Evolutionary conservation across 1,140 invertebrate species (phyloP).

Genomic region (Agrilus planipennis): DNA sequence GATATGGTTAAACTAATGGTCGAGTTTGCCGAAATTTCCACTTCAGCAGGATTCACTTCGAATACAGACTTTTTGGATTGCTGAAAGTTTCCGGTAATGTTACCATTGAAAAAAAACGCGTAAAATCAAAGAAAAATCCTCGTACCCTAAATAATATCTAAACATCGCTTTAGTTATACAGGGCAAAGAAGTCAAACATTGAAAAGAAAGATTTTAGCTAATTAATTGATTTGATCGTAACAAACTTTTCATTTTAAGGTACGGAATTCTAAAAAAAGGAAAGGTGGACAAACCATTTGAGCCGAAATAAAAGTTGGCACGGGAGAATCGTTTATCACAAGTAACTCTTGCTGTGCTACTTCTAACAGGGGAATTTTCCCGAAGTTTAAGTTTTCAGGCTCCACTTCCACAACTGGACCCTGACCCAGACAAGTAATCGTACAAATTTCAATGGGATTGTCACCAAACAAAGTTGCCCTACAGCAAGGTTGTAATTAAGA

Average conservation of each 20-base stretch:
- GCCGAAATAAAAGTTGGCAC: constrained; percentile 30
- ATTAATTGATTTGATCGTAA: too few species aligned
- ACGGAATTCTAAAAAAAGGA: too few species aligned
- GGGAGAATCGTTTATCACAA: constrained; percentile 36
- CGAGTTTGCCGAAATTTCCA: neutral
- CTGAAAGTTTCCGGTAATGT: too few species aligned
- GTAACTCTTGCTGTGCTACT: constrained; percentile 19
- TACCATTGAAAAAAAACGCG: too few species aligned
- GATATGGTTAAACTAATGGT: neutral
- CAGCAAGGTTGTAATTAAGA: constrained; percentile 4
- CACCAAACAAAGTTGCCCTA: constrained; percentile 20
- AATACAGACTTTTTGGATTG: neutral
- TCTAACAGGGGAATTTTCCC: constrained; percentile 30
- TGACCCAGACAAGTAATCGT: constrained; percentile 32
- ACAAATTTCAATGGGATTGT: constrained; percentile 17
- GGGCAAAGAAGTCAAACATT: too few species aligned
- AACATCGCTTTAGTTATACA: too few species aligned
- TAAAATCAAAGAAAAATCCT: too few species aligned
- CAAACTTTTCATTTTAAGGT: too few species aligned
- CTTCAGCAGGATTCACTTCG: neutral
- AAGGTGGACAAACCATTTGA: constrained; percentile 26
- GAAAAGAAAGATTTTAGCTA: too few species aligned
- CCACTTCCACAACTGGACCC: constrained; percentile 33
- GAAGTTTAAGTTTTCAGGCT: constrained; percentile 30
- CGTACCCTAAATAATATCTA: too few species aligned